Conservation (phyloP, 2,113 vertebrate species). For the Clarias magur region DNA sequence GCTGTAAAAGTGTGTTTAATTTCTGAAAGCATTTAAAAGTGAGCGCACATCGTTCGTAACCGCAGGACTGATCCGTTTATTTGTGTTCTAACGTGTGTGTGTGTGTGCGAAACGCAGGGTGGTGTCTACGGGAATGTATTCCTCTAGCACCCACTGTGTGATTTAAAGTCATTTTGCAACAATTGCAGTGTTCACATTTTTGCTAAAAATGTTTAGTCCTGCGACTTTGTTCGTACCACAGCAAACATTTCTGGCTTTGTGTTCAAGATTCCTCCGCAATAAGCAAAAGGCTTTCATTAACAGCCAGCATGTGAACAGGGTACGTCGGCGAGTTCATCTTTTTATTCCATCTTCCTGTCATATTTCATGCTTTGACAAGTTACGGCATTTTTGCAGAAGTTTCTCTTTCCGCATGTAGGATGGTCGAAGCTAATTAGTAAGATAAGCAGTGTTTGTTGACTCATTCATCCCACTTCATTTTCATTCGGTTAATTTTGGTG, state of each 20-base stretch:
- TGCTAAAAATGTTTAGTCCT: background rate
- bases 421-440: background rate
- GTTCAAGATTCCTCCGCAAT: background rate
- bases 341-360: background rate
- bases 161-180: background rate
- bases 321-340: background rate
- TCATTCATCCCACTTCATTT: background rate
- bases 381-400: background rate
- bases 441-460: background rate
- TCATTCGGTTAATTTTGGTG: background rate
- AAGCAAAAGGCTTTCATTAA: background rate
- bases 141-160: background rate
- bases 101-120: background rate
- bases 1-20: no score
- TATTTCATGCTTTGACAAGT: background rate
- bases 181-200: background rate
- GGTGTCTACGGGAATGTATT: background rate
- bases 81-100: no score
- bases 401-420: background rate
- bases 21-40: background rate
- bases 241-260: background rate
- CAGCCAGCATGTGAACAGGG: background rate
- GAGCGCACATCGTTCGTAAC: background rate
- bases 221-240: background rate
- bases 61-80: no score